Percentiles rank a stretch among this genome's conserved stretches.
phyloP scores from a whole-genome alignment of 2,797 vertebrate species.

The Coregonus suidteri region DNA sequence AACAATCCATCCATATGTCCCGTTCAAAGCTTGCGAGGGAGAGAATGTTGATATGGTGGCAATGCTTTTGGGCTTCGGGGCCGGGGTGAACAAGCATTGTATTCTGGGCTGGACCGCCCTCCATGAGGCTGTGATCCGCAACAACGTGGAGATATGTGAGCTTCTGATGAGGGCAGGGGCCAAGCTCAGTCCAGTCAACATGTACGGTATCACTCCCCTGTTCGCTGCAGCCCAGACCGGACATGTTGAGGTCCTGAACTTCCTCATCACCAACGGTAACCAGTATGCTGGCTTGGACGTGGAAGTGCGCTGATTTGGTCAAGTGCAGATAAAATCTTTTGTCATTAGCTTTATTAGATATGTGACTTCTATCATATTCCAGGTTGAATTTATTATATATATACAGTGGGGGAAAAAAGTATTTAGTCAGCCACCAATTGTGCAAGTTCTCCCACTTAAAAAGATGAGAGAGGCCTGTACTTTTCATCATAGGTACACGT shows the following conservation, averaged over 20 bases:
- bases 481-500: too few species aligned
- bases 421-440: too few species aligned
- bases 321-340: not conserved
- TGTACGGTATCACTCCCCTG: slow-evolving; percentile 86
- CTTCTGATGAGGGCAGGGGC: slow-evolving; percentile 87
- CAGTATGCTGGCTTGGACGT: not conserved
- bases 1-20: not conserved
- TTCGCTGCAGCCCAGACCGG: slow-evolving; percentile 91
- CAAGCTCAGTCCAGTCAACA: slow-evolving; percentile 80
- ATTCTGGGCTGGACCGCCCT: slow-evolving; percentile 88
- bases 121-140: slow-evolving; percentile 80
- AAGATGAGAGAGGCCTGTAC: too few species aligned
- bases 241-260: slow-evolving; percentile 79
- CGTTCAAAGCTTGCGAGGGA: slow-evolving; percentile 84
- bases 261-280: slow-evolving; percentile 86
- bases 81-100: slow-evolving; percentile 81
- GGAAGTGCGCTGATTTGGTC: not conserved
- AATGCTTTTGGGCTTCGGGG: slow-evolving; percentile 76
- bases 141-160: slow-evolving; percentile 77
- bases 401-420: too few species aligned
- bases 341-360: not conserved
- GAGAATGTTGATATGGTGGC: slow-evolving; percentile 78
- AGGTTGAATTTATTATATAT: not conserved
- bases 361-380: not conserved
- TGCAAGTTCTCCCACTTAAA: too few species aligned